Evolutionary conservation across 1,140 invertebrate species (phyloP).

Genomic region (Drosophila ironensis): DNA sequence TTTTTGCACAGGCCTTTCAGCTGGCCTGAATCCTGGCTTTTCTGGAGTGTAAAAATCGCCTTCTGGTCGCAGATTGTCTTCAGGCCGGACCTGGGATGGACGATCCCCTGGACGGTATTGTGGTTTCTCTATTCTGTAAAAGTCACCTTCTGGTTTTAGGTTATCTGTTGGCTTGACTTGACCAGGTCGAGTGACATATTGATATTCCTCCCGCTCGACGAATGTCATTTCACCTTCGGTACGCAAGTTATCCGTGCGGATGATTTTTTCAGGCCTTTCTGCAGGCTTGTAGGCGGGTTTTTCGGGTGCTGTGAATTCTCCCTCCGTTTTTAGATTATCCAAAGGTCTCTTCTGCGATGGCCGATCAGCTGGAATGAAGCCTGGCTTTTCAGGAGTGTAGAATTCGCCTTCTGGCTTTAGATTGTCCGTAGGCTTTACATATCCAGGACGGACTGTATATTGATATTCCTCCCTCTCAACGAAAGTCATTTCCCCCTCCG

Average conservation of each 20-base stretch:
- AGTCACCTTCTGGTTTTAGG: constrained; percentile 61
- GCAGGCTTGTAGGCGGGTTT: constrained; percentile 82
- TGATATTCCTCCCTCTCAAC: constrained; percentile 82
- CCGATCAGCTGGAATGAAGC: constrained; percentile 83
- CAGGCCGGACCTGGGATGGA: constrained; percentile 81
- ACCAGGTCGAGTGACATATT: constrained; percentile 84
- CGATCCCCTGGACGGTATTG: constrained; percentile 82
- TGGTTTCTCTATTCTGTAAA: not conserved
- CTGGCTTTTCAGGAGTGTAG: constrained; percentile 83
- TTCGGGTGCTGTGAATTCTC: constrained; percentile 83
- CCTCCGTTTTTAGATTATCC: constrained; percentile 84
- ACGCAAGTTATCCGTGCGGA: constrained; percentile 85
- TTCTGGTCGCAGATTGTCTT: constrained; percentile 82
- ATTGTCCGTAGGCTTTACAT: constrained; percentile 85
- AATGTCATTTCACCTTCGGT: constrained; percentile 85
- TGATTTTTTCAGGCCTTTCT: constrained; percentile 84
- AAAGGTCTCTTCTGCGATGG: constrained; percentile 82
- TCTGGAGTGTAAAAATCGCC: constrained; percentile 84
- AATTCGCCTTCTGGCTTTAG: constrained; percentile 86
- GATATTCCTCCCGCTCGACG: constrained; percentile 81
- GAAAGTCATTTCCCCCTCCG: constrained; percentile 83
- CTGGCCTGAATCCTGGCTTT: constrained; percentile 1
- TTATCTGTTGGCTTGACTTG: constrained; percentile 86
- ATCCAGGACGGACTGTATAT: constrained; percentile 83
- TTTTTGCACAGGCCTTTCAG: constrained; percentile 1